Conservation (phyloP, 2,113 vertebrate genomes). For the Neotragus moschatus region DNA sequence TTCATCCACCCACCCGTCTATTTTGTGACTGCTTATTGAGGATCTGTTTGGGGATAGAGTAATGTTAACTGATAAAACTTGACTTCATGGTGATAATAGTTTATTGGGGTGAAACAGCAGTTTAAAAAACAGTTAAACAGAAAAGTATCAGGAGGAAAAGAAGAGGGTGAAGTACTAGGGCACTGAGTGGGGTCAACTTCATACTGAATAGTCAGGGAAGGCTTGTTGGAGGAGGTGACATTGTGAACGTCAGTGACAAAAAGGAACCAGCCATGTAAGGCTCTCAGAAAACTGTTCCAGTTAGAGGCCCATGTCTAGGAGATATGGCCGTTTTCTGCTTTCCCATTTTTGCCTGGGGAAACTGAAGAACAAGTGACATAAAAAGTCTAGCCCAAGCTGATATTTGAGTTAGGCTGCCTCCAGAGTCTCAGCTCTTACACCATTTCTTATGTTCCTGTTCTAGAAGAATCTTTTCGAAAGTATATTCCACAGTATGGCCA, state of each 20-base stretch:
- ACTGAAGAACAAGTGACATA: not conserved
- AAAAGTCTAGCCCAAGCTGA: not conserved
- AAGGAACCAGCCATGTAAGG: not conserved
- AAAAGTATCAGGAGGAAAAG: not conserved
- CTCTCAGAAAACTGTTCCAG: not conserved
- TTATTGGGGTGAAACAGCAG: not conserved
- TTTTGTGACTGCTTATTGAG: not conserved
- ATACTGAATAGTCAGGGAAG: not conserved
- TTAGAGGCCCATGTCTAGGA: not conserved
- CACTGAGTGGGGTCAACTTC: not conserved
- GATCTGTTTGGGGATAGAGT: not conserved
- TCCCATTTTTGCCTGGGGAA: not conserved
- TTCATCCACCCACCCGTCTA: not conserved
- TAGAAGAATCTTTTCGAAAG: not conserved
- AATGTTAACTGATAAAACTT: not conserved
- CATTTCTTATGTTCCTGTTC: not conserved
- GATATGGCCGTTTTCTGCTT: not conserved
- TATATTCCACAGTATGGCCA: not conserved
- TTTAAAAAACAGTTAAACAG: constrained; percentile 9
- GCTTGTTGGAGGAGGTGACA: not conserved
- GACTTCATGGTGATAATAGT: not conserved
- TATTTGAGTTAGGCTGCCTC: not conserved
- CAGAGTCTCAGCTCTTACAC: not conserved
- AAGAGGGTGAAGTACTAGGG: not conserved
- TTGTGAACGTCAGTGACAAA: not conserved